These are phyloP conservation scores for Channa maculata DNA, from an alignment of 2,113 vertebrate species.

Conservation along the genomic window DNA sequence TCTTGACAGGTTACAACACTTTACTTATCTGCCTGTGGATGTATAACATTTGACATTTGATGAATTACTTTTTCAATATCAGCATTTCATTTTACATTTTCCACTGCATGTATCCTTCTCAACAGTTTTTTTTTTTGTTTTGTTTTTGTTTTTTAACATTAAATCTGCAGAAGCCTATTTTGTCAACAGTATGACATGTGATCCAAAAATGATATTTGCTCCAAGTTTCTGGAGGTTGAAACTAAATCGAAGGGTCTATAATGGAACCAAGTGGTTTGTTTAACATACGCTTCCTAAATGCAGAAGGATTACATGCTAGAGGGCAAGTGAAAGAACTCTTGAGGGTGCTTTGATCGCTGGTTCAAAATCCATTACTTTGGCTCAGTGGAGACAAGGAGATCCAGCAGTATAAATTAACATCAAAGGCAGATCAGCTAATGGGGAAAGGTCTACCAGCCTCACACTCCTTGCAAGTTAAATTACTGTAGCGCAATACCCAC, in stretches of 20 bases:
- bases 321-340: slow-evolving; percentile 42
- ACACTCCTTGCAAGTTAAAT: slow-evolving; percentile 40
- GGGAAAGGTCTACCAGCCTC: slow-evolving; percentile 40
- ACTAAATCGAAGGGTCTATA: slow-evolving; percentile 29
- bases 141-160: slow-evolving; percentile 7
- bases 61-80: slow-evolving; percentile 19
- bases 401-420: slow-evolving; percentile 70
- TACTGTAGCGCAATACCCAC: slow-evolving; percentile 3
- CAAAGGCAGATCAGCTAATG: slow-evolving; percentile 67
- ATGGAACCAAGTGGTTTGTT: slow-evolving; percentile 55
- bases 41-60: slow-evolving; percentile 9
- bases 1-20: slow-evolving; percentile 6
- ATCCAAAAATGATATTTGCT: background rate
- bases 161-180: slow-evolving; percentile 17
- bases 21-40: background rate
- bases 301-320: slow-evolving; percentile 46
- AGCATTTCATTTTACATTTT: slow-evolving; percentile 43
- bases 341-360: slow-evolving; percentile 65
- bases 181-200: background rate
- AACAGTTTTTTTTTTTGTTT: background rate
- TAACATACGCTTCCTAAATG: slow-evolving; percentile 51
- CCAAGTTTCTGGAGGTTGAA: slow-evolving; percentile 13
- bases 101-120: slow-evolving; percentile 9
- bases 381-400: slow-evolving; percentile 63
- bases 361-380: slow-evolving; percentile 70